phyloP scores from a whole-genome alignment of 2,113 vertebrate species.

The Prietella phreatophila region DNA sequence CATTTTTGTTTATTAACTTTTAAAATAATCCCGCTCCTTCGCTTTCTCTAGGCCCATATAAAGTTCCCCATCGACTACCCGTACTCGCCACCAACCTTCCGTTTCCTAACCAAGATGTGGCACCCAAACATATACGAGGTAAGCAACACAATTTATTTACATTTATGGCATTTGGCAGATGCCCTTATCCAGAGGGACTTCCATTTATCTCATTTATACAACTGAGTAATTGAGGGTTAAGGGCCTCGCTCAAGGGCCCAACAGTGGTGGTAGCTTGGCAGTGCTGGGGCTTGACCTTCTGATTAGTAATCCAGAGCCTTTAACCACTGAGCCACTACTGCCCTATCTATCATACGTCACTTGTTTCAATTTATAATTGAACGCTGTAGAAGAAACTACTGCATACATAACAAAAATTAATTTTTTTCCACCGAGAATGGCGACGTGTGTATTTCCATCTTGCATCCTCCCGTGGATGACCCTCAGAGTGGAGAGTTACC shows the following conservation, averaged over 20 bases:
- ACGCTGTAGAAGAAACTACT: not conserved
- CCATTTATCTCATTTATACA: too few species aligned
- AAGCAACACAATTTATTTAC: constrained; percentile 47
- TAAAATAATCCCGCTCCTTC: not conserved
- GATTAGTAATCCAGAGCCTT: too few species aligned
- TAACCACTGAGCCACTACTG: too few species aligned
- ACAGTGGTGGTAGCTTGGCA: too few species aligned
- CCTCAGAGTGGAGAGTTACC: constrained; percentile 97
- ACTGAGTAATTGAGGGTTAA: too few species aligned
- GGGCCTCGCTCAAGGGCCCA: too few species aligned
- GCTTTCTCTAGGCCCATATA: constrained; percentile 86
- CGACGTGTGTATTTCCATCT: constrained; percentile 97
- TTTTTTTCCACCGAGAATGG: constrained; percentile 79
- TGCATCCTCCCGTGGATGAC: constrained; percentile 96
- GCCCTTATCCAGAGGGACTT: too few species aligned
- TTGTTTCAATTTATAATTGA: not conserved
- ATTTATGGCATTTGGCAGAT: too few species aligned
- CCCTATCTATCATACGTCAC: not conserved
- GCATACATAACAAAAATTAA: not conserved
- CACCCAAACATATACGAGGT: constrained; percentile 99
- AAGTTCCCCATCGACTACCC: constrained; percentile 98
- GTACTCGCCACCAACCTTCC: constrained; percentile 97
- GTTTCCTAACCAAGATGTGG: constrained; percentile 99
- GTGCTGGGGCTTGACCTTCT: too few species aligned
- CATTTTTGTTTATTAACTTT: not conserved